These are phyloP conservation scores for Saturnia pavonia DNA, from an alignment of 2,888 invertebrate species.

Conservation along the genomic window DNA sequence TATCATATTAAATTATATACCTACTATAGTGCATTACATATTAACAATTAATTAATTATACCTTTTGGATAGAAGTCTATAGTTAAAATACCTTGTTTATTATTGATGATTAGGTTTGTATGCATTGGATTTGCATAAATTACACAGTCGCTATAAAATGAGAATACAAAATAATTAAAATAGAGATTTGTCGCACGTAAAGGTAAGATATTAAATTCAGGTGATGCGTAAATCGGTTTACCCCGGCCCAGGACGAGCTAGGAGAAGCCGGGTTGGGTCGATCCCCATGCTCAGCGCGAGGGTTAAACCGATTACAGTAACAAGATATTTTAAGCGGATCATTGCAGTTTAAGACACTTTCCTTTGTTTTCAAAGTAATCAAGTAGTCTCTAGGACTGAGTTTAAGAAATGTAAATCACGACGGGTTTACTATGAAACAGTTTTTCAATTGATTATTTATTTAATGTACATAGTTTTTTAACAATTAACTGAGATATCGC, in stretches of 20 bases:
- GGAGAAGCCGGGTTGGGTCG: constrained; percentile 33
- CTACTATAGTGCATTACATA: too few relatives aligned
- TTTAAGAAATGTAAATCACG: not conserved
- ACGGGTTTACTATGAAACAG: not conserved
- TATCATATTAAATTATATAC: too few relatives aligned
- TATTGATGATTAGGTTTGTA: too few relatives aligned
- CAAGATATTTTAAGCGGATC: constrained; percentile 72
- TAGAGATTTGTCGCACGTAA: constrained; percentile 39
- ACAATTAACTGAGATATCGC: not conserved
- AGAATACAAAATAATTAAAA: constrained; percentile 34
- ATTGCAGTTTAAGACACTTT: constrained; percentile 39
- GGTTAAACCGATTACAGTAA: constrained; percentile 74
- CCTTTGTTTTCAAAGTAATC: constrained; percentile 26
- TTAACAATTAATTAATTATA: not conserved
- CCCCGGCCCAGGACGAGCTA: constrained; percentile 26
- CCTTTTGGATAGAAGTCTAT: too few relatives aligned
- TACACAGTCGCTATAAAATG: not conserved
- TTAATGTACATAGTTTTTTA: not conserved
- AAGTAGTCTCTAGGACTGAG: constrained; percentile 1
- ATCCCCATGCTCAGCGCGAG: constrained; percentile 50
- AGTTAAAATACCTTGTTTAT: not conserved
- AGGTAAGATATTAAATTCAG: constrained; percentile 52
- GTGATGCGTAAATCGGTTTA: constrained; percentile 59
- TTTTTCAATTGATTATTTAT: not conserved
- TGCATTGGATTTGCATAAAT: not conserved